Base-by-base conservation (phyloP, 1,140 invertebrate genomes). In the Drosophila tsacasi region DNA sequence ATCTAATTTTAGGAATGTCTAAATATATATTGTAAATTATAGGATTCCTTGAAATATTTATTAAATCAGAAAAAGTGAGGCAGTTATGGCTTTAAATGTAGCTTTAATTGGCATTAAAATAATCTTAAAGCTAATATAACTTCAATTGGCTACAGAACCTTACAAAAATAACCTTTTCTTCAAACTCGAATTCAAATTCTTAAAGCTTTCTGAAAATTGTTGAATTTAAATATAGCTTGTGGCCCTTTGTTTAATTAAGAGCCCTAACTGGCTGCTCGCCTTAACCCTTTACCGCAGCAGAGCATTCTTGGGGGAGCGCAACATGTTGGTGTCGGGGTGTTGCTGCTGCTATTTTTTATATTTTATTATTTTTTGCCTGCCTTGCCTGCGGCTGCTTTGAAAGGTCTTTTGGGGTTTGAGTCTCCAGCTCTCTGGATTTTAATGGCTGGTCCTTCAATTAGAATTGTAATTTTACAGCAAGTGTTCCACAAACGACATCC, bases 291-390 rank as follows among this genome's bases (percentile, higher is more conserved):
- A 21, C 57, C 59, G 27, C 64, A 17, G 65, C 44, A 32, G 0
- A 17, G 50, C 32, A 44, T 66, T 55, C 62, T 55, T 71, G 30
- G 61, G 61, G 61, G 50, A 50, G 61, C 67, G 67, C 68, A 72
- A 72, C 68, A 72, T 65, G 61, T 66, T 72, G 68, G 68, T 72
- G 68, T 72, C 50, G 44, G 62, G 27, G 64, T 64, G 52, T 46
- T 57, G 50, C 23, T 66, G 39, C 42, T 47, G 62, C 50, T 19
- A 30, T 57, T 55, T 57, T 46, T 46, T 60, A 32, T 60, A 44
- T 60, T 60, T 12, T 47, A 46, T 32, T 47, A 30, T 46, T 42
- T 60, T 72, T 49, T 40, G 12, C 12, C 32, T 39, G 30, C 21
- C 7, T 21, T 35, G 50, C 63, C 62, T 72, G 68, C 64, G 68